These are phyloP conservation scores for Zonotrichia leucophrys DNA, from an alignment of 2,113 vertebrate genomes.

Conservation along the genomic window DNA sequence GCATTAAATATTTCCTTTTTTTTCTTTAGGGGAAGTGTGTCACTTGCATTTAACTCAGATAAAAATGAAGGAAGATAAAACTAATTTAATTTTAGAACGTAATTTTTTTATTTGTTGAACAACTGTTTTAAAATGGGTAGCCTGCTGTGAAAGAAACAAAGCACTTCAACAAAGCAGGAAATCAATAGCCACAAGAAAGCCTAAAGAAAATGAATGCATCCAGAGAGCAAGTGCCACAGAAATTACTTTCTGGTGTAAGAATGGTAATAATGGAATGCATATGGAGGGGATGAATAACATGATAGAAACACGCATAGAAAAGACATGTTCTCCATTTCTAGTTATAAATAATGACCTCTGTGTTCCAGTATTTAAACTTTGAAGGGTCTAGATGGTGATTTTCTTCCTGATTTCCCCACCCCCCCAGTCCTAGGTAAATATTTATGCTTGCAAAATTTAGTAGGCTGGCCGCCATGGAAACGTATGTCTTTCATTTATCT, in stretches of 20 bases:
- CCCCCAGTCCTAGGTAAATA: conserved; percentile 51
- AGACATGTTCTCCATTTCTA: conserved; percentile 19
- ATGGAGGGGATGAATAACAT: neutral
- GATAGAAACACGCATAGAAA: neutral
- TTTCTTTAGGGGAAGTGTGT: neutral
- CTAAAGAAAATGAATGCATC: conserved; percentile 51
- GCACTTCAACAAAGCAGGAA: conserved; percentile 57
- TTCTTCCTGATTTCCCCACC: conserved; percentile 6
- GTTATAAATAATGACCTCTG: conserved; percentile 55
- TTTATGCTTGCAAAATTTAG: conserved; percentile 66
- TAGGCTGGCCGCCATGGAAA: conserved; percentile 28
- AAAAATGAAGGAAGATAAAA: conserved; percentile 54
- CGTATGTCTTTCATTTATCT: conserved; percentile 48
- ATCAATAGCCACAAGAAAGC: conserved; percentile 65
- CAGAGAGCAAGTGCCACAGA: conserved; percentile 28
- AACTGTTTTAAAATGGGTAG: conserved; percentile 56
- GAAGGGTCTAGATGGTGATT: conserved; percentile 18
- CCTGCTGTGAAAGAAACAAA: conserved; percentile 52
- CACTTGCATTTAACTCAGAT: conserved; percentile 26
- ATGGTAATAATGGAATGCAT: conserved; percentile 49
- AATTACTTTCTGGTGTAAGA: conserved; percentile 54
- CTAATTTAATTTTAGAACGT: conserved; percentile 51
- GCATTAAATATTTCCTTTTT: conserved; percentile 4
- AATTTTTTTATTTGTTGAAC: conserved; percentile 29
- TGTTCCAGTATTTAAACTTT: conserved; percentile 41